phyloP scores from a whole-genome alignment of 2,113 vertebrate species.

The cat (Felis catus) region F.catus_Fca126_mat1.0 CM031427.1:19901001-19901500 shows the following conservation, averaged over 20 bases:
- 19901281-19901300: too few species aligned
- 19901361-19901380: neutral
- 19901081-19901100: neutral
- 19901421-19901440: neutral
- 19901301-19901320: neutral
- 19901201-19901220: neutral
- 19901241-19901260: neutral
- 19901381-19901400: neutral
- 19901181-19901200: neutral
- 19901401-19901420: neutral
- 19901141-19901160: neutral
- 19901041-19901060: neutral
- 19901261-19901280: too few species aligned
- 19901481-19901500: neutral
- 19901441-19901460: neutral
- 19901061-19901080: too few species aligned
- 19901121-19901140: neutral
- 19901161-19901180: accelerated
- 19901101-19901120: neutral
- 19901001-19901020: neutral
- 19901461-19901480: neutral
- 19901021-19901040: neutral
- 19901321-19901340: too few species aligned
- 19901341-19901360: neutral
- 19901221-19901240: neutral